A percentile compares a stretch with the other conserved stretches of the same genome.
These are phyloP conservation scores for Morpho helenor DNA, from an alignment of 2,888 invertebrate species.

Conservation along the genomic window DNA sequence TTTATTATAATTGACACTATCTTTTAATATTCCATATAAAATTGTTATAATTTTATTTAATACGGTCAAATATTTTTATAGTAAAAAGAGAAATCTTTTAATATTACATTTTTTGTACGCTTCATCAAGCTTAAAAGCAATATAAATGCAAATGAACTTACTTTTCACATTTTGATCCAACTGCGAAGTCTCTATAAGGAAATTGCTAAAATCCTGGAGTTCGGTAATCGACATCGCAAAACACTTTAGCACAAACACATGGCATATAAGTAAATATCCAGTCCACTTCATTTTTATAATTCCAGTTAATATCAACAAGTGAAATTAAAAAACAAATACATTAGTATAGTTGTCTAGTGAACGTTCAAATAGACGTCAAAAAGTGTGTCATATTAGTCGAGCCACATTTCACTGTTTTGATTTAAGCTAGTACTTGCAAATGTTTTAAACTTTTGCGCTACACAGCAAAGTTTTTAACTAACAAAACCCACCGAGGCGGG, in stretches of 20 bases:
- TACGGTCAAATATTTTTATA: too few species aligned
- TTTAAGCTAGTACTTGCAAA: constrained; percentile 11
- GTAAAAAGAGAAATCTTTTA: too few species aligned
- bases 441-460: constrained; percentile 32
- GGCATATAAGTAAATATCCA: constrained; percentile 43
- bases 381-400: constrained; percentile 54
- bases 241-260: constrained; percentile 55
- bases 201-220: constrained; percentile 64
- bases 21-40: too few species aligned
- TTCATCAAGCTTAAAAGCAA: not conserved
- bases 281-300: constrained; percentile 45
- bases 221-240: constrained; percentile 55
- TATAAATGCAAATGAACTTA: constrained; percentile 39
- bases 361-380: constrained; percentile 36
- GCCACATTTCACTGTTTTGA: constrained; percentile 33
- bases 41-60: too few species aligned
- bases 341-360: constrained; percentile 33
- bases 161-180: constrained; percentile 67
- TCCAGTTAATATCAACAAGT: constrained; percentile 11
- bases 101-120: too few species aligned
- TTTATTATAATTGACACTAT: too few species aligned
- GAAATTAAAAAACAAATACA: constrained; percentile 33
- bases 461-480: constrained; percentile 55
- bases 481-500: constrained; percentile 66
- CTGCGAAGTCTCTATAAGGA: constrained; percentile 58